Evolutionary conservation across 2,797 vertebrate species (phyloP).

Genomic region (Eleutherodactylus coqui): DNA sequence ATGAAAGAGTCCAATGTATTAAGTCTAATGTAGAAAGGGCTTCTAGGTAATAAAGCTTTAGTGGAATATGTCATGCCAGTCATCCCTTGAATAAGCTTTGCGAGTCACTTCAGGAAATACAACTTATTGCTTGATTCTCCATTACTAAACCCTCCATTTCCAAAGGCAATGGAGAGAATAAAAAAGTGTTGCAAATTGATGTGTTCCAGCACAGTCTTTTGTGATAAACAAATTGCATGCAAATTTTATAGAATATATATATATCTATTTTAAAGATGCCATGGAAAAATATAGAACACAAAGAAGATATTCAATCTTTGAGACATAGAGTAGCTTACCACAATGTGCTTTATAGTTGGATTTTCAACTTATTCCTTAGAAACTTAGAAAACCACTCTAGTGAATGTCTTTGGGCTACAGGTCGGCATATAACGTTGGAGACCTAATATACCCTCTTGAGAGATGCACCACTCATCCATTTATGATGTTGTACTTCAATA

Average conservation of each 20-base stretch:
- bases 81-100: slow-evolving; percentile 46
- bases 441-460: no score
- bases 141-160: slow-evolving; percentile 47
- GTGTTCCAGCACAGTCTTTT: neutral
- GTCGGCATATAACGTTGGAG: no score
- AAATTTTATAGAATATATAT: neutral
- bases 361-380: no score
- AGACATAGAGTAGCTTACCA: neutral
- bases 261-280: no score
- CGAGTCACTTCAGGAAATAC: slow-evolving; percentile 52
- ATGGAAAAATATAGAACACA: neutral
- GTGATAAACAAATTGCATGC: neutral
- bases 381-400: no score
- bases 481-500: no score
- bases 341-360: no score
- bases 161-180: neutral
- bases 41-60: slow-evolving; percentile 48
- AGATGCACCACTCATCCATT: no score
- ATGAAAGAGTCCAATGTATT: slow-evolving; percentile 52
- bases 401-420: no score
- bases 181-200: slow-evolving; percentile 24
- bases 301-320: neutral
- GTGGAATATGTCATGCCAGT: slow-evolving; percentile 47
- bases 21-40: slow-evolving; percentile 48
- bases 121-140: slow-evolving; percentile 35